Evolutionary conservation across 2,797 vertebrate genomes (phyloP), one percentile per base, ranked within the genome.

Genomic region (Rhincodon typus): DNA sequence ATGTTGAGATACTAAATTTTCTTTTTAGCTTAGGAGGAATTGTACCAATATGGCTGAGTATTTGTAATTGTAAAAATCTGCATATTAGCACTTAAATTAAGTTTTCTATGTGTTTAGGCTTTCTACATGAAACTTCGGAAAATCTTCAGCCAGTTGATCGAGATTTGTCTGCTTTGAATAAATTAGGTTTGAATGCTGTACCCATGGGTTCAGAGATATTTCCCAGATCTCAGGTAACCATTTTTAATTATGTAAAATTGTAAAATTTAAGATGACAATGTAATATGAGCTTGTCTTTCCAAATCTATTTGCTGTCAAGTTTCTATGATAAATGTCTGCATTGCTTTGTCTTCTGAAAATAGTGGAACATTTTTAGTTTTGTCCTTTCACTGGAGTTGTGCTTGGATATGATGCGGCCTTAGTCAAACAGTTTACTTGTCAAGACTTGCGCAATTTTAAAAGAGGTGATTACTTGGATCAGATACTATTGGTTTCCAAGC

Each of bases 101-200:
- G 19, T 46, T 3, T 42, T 46, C 30, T 94, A 42, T 69, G 27
- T 25, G n/a, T 69, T 70, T 70, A 94, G 93, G 93, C 13, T 53
- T 50, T 95, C 70, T 30, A 77, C 70, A 34, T n/a, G 97, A 97
- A 90, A 98, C 98, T 27, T 97, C 99, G 87, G 98, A 98, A 86
- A 97, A 97, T 96, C 98, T 98, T 0, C 97, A 98, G 3, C 94
- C 98, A 96, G 96, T 97, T 96, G 98, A 98, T 96, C 98, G 98
- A 96, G 94, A 72, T 13, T 50, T 46, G n/a, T 53, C 94, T 34
- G 30, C 25, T 95, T 53, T 74, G 69, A 95, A 46, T 53, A 46
- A 50, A 50, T 53, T n/a, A 19, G 23, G 27, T 53, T 74, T 95
- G 94, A 95, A 74, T 21, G 46, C 25, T n/a, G 94, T 23, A 79